Percentiles rank a stretch among this genome's conserved stretches.
Conservation (phyloP, 2,113 vertebrate genomes). For the Aegypius monachus region DNA sequence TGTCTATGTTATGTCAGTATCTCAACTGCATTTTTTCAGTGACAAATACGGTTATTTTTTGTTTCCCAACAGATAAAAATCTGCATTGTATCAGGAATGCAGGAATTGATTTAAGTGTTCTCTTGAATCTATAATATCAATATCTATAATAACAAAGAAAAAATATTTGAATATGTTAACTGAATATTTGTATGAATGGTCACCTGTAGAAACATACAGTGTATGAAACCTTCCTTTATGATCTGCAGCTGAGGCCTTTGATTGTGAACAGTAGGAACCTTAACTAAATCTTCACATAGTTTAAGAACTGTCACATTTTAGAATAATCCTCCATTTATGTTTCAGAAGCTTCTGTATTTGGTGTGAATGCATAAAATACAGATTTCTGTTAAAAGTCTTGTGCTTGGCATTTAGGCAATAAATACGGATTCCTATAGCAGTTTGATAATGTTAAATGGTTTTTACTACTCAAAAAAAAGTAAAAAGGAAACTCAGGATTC, state of each 20-base stretch:
- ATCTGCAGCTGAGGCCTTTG: constrained; percentile 61
- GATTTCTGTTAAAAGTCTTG: background rate
- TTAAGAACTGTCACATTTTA: constrained; percentile 23
- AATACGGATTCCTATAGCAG: background rate
- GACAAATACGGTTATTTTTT: background rate
- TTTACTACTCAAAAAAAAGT: background rate
- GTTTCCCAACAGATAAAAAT: background rate
- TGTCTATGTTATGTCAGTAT: background rate
- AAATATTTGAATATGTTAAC: background rate
- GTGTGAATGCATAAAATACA: constrained; percentile 1
- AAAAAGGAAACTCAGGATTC: background rate
- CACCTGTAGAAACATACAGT: background rate
- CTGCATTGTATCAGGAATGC: background rate
- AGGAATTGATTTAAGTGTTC: background rate
- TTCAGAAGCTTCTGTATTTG: constrained; percentile 25
- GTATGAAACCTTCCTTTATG: constrained; percentile 10
- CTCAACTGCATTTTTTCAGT: background rate
- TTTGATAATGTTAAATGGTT: background rate
- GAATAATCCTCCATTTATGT: constrained; percentile 40
- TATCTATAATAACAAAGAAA: background rate
- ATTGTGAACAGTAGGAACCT: constrained; percentile 53
- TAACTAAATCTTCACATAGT: constrained; percentile 24
- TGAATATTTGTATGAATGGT: constrained; percentile 15
- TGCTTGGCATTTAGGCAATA: background rate
- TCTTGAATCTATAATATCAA: background rate